These are phyloP conservation scores for Pontoporia blainvillei DNA, from an alignment of 2,113 vertebrate genomes.

Conservation along the genomic window DNA sequence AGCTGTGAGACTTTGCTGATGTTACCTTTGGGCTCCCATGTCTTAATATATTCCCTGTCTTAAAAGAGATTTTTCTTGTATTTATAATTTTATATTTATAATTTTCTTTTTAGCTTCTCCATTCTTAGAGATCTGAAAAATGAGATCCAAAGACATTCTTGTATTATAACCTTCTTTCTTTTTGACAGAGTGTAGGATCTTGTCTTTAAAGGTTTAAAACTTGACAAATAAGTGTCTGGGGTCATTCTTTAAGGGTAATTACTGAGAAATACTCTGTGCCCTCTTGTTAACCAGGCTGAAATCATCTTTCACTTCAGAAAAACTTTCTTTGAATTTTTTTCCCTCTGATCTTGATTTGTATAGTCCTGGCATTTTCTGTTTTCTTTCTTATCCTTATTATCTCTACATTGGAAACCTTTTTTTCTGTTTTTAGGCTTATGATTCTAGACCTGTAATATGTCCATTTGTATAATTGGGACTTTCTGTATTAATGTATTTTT, in stretches of 20 bases:
- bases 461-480: conserved; percentile 20
- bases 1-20: neutral
- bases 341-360: conserved; percentile 49
- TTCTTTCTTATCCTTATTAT: conserved; percentile 40
- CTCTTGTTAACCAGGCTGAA: conserved; percentile 56
- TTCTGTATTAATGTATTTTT: conserved; percentile 29
- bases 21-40: neutral
- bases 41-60: conserved; percentile 35
- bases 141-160: conserved; percentile 51
- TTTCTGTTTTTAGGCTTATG: conserved; percentile 39
- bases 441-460: neutral
- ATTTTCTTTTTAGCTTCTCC: conserved; percentile 45
- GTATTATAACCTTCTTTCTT: conserved; percentile 48
- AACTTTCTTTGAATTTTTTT: conserved; percentile 50
- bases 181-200: conserved; percentile 51
- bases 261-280: conserved; percentile 44
- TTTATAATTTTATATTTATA: conserved; percentile 42
- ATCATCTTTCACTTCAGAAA: conserved; percentile 38
- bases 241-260: conserved; percentile 61
- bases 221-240: conserved; percentile 54
- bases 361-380: conserved; percentile 42
- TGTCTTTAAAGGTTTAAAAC: conserved; percentile 59
- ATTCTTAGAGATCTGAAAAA: conserved; percentile 62
- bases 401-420: conserved; percentile 45
- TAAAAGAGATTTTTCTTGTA: conserved; percentile 47